Base-by-base conservation (phyloP, 1,140 invertebrate genomes). In the Trichogramma pretiosum region DNA sequence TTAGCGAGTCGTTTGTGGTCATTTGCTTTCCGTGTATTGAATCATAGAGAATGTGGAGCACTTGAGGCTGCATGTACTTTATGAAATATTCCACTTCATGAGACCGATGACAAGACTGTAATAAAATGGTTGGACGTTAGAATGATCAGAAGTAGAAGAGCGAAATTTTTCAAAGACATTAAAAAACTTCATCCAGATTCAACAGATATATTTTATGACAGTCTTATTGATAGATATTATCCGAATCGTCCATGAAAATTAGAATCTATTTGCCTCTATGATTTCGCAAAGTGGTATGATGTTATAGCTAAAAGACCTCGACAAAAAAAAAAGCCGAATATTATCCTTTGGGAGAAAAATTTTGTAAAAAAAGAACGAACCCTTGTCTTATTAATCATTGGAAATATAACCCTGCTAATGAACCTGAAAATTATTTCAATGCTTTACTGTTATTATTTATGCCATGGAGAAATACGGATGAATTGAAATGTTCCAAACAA, bases 61-160 rank as follows among this genome's bases (percentile, higher is more conserved):
- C 19, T 60, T 28, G 56, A 63, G 56, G 58, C 56, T 19, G 50
- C 48, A 34, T 59, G 61, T 50, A 58, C 54, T 13, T 39, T 60
- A 24, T 48, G 60, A 9, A 54, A 57, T 11, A 53, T 57, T 39
- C 44, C 57, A 24, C 35, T 59, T 8, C 49, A 59, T 42, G 56
- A 54, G 5, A 63, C 60, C 2, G 60, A 63, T 53, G 32, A 50
- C 5, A 11, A 54, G 1, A 65, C 59, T n/a, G 60, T 48, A 11
- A 56, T 63, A 19, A 36, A 44, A 52, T 63, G 61, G 58, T 34
- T 65, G 32, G 55, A 62, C 51, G 55, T 59, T 3, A 59, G 55
- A 23, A 52, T 57, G 41, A 45, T 43, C 9, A 48, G 52, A 47
- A 60, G 38, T 40, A 39, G 41, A 32, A 50, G 39, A 50, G 14